Base-by-base conservation (phyloP, 1,140 invertebrate genomes). In the Diuraphis noxia region DNA sequence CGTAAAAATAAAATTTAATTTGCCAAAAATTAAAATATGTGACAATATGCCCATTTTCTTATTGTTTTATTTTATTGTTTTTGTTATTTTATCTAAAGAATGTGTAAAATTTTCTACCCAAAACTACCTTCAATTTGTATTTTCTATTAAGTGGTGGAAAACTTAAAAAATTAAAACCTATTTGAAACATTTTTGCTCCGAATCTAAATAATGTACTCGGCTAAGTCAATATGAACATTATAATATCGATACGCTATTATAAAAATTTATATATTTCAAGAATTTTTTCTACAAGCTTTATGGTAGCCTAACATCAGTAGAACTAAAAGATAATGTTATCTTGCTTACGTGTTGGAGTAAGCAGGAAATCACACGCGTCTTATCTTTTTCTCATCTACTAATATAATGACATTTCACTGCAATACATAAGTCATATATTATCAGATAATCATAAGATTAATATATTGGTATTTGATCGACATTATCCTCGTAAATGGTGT, bases 381-480 rank as follows among this genome's bases (percentile, higher is more conserved):
- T 49, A 34, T 85, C 21, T 49, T 49, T 34, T 85, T 85, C 19
- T 41, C 40, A 5, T 41, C 25, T 25, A 30, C 23, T 41, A 23
- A 41, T 82, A 82, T 41, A 82, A 1, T 25, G 8, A 10, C n/a
- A 49, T 46, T 85, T 46, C 43, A n/a, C 10, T 41, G 19, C 46
- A 23, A 23, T 46, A 85, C 43, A 49, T n/a, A n/a, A n/a, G n/a
- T n/a, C n/a, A n/a, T n/a, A n/a, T n/a, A n/a, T n/a, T n/a, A n/a
- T 85, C 82, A 43, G 82, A 43, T 85, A 85, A 85, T 21, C 6
- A 34, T 46, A 85, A 85, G 84, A 85, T 85, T 85, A 46, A 85
- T 85, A 72, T 13, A 85, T 85, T 7, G n/a, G 41, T 85, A 72
- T 79, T 85, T 23, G 19, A 85, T 23, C 84, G 21, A 49, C 17